Percentiles rank a stretch among this genome's conserved stretches.
Evolutionary conservation across 1,140 invertebrate species (phyloP).

Genomic region (Leptopilina clavipes): DNA sequence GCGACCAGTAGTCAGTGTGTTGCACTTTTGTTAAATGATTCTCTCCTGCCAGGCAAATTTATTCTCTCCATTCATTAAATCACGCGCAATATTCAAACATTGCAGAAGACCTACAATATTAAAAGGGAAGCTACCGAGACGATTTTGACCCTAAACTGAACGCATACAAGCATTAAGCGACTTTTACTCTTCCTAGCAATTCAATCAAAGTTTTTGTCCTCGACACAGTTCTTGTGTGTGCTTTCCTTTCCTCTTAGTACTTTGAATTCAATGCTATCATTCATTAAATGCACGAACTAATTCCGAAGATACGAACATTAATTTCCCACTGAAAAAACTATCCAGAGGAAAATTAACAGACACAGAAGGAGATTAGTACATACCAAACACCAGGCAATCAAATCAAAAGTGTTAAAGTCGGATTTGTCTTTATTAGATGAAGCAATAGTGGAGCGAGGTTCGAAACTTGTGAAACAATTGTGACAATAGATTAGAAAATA

Average conservation of each 20-base stretch:
- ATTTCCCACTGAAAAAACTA: too few relatives aligned
- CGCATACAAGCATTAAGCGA: background rate
- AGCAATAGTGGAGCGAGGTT: too few relatives aligned
- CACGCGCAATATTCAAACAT: constrained; percentile 38
- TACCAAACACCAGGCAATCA: too few relatives aligned
- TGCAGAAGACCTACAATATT: constrained; percentile 16
- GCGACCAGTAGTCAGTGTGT: constrained; percentile 41
- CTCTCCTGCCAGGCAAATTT: constrained; percentile 36
- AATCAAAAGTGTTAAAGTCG: too few relatives aligned
- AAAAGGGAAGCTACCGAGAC: constrained; percentile 49
- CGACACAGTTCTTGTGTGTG: constrained; percentile 19
- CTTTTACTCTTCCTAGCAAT: background rate
- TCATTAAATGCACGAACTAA: background rate
- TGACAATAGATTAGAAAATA: too few relatives aligned
- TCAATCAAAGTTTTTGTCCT: constrained; percentile 17
- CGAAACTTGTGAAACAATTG: too few relatives aligned
- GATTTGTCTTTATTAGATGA: too few relatives aligned
- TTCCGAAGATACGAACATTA: background rate
- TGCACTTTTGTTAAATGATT: constrained; percentile 40
- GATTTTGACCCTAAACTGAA: background rate
- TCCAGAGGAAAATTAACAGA: too few relatives aligned
- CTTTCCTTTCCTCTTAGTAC: constrained; percentile 5
- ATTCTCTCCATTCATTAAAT: constrained; percentile 48
- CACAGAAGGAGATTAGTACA: too few relatives aligned
- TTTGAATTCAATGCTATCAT: background rate